Base-by-base conservation (phyloP, 2,888 invertebrate genomes). In the Catocala sponsa region DNA sequence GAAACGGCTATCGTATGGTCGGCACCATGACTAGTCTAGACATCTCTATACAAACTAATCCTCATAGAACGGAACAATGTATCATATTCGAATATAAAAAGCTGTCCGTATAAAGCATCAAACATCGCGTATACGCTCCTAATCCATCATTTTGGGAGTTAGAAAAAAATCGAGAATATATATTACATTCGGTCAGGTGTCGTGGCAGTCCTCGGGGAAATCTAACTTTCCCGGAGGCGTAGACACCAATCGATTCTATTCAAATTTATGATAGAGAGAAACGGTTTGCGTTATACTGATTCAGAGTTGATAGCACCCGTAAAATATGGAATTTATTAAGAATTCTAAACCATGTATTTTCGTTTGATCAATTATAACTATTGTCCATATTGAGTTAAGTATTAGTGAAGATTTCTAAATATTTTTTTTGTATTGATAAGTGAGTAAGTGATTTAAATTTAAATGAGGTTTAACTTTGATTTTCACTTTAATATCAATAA, bases 231-330 rank as follows among this genome's bases (percentile, higher is more conserved):
- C 94, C 91, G 87, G 91, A 90, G 92, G 94, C 93, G 91, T 91
- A 92, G 94, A 94, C 94, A 94, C 90, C 92, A 91, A 94, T 94
- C 94, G 94, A 94, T 94, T 94, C 94, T 92, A 94, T 94, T 94
- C 94, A 94, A 94, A 94, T 94, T 94, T 94, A 94, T 94, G 94
- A 93, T 91, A 90, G 91, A 89, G 92, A 90, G 90, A 88, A 91
- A 91, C 91, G 87, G 87, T 86, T 89, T 83, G 79, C 72, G 72
- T 67, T 71, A 66, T 56, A 86, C 76, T 67, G 76, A 64, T 74
- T 69, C 69, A 61, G 89, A 91, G 91, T 55, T 76, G 89, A 55
- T 85, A 75, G 63, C 55, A 82, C 80, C 67, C 32, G 50, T 10
- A 11, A 43, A 12, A 2, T 0, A 6, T 12, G 4, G 6, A 7